Base-by-base conservation (phyloP, 2,797 vertebrate species). In the Rhinogobio ventralis region DNA sequence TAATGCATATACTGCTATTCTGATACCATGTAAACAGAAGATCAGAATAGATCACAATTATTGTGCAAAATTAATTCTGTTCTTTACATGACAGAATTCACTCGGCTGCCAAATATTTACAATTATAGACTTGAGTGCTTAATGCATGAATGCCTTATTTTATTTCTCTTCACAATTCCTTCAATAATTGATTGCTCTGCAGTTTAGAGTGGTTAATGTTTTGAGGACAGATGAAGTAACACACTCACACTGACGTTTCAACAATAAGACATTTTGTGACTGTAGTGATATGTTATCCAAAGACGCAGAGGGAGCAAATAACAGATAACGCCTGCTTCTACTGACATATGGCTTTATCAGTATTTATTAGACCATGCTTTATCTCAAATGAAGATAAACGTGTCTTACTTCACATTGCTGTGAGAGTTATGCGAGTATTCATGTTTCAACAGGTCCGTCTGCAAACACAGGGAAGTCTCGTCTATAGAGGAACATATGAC, bases 401-500 rank as follows among this genome's bases (percentile, higher is more conserved):
- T 49, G 55, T 62, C 25, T 46, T 46, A n/a, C 49, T 33, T 45
- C 53, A 42, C n/a, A 25, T 14, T 69, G 36, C 49, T 62, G 69
- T 33, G 33, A 11, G 30, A 11, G 30, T 19, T 20, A 46, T 87
- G 42, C 64, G 2, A 75, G 5, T 72, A 1, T 78, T 57, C 17
- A 49, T 89, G 51, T 86, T 66, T 81, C 23, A 39, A 46, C 87
- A 96, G 95, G 95, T 96, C 79, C 93, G 94, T 60, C 92, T 96
- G 5, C 95, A 96, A 86, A 96, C 94, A 1, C 95, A 96, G 81
- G 91, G 92, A 75, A 67, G 82, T 76, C 92, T 91, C 5, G 81
- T 93, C 62, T 96, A 95, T 90, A 92, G 77, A 0, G 95, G 94
- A 67, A 93, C 94, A 0, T 93, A 92, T 10, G 95, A 96, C 92